Evolutionary conservation across 1,140 invertebrate species (phyloP).

Genomic region (Leptinotarsa undecemlineata): DNA sequence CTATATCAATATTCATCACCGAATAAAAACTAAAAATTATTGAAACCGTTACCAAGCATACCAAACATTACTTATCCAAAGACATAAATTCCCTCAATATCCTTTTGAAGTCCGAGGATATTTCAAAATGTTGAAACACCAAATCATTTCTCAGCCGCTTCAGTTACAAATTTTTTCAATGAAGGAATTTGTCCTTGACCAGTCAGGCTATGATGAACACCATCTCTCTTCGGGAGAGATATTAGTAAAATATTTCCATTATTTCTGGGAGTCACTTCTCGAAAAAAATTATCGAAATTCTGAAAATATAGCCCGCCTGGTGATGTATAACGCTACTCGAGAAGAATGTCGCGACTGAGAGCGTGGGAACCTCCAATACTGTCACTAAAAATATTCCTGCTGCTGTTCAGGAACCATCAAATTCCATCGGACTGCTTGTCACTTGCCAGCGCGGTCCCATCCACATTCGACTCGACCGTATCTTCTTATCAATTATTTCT

Average conservation of each 20-base stretch:
- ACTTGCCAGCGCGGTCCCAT: constrained; percentile 24
- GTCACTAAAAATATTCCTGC: constrained; percentile 46
- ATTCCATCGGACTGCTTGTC: constrained; percentile 46
- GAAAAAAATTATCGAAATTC: constrained; percentile 36
- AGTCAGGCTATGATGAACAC: neutral
- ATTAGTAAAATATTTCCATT: neutral
- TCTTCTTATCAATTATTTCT: constrained; percentile 25
- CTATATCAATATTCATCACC: no score
- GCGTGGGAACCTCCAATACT: constrained; percentile 50
- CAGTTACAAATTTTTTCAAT: neutral
- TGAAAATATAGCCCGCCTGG: constrained; percentile 32
- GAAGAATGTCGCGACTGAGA: constrained; percentile 35
- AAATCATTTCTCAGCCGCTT: neutral
- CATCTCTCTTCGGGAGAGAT: neutral
- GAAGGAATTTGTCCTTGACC: neutral
- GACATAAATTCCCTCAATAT: no score
- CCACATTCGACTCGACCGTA: constrained; percentile 11
- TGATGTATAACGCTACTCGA: constrained; percentile 42
- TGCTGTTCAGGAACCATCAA: constrained; percentile 43
- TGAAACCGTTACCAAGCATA: no score
- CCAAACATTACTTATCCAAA: no score
- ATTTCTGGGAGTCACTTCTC: neutral
- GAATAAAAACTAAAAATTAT: no score
- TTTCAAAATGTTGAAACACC: no score
- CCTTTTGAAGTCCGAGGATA: no score